These are phyloP conservation scores for Lasaia peninsularis DNA, from an alignment of 1,140 invertebrate species.

Conservation along the genomic window DNA sequence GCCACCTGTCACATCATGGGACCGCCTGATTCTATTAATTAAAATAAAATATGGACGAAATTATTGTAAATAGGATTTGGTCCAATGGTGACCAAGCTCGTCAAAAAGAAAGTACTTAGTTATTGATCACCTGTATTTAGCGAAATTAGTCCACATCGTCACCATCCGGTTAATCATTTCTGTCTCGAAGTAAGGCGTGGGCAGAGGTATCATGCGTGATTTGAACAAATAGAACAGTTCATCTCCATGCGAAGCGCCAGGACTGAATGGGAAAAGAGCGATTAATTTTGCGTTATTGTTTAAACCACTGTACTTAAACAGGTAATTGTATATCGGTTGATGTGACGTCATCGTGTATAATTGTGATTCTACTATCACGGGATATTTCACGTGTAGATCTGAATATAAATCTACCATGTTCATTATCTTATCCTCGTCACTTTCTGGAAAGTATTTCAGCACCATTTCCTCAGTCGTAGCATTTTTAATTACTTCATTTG, in stretches of 20 bases:
- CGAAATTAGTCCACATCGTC: slow-evolving; percentile 66
- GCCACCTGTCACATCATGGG: too few relatives aligned
- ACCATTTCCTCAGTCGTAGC: slow-evolving; percentile 37
- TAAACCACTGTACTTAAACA: slow-evolving; percentile 58
- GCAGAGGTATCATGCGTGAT: slow-evolving; percentile 50
- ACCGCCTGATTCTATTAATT: too few relatives aligned
- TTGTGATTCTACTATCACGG: slow-evolving; percentile 47
- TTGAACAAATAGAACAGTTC: slow-evolving; percentile 67
- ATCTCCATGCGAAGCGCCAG: slow-evolving; percentile 60
- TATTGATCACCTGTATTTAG: slow-evolving; percentile 43
- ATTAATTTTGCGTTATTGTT: slow-evolving; percentile 59
- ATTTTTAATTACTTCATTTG: slow-evolving; percentile 42
- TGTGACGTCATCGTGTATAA: slow-evolving; percentile 48
- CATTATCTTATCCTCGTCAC: slow-evolving; percentile 49
- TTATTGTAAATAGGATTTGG: too few relatives aligned
- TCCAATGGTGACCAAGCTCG: too few relatives aligned
- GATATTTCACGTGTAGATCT: slow-evolving; percentile 63
- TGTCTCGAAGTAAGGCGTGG: slow-evolving; percentile 42
- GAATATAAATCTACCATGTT: slow-evolving; percentile 59
- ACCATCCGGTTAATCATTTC: slow-evolving; percentile 54
- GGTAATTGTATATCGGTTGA: slow-evolving; percentile 60
- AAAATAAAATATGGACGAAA: too few relatives aligned
- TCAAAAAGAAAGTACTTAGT: too few relatives aligned
- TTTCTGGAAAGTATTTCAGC: slow-evolving; percentile 46
- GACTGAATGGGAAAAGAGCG: slow-evolving; percentile 33